phyloP scores from a whole-genome alignment of 2,888 invertebrate species.

The Eupithecia pulchellata region DNA sequence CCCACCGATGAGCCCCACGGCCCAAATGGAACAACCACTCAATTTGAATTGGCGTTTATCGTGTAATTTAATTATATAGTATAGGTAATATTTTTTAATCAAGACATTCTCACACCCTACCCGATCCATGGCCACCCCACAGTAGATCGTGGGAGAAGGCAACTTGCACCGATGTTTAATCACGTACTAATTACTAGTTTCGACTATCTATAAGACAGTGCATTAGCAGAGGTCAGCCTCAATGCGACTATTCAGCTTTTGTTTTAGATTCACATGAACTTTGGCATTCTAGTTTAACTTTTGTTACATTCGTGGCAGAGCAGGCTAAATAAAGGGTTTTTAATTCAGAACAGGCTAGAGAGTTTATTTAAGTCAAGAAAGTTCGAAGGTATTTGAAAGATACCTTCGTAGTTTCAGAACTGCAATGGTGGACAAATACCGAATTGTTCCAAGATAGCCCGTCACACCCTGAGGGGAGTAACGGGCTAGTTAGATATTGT shows the following conservation, averaged over 20 bases:
- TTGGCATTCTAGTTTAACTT: background rate
- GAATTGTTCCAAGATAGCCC: too few relatives aligned
- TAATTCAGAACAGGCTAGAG: background rate
- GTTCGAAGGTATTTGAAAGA: background rate
- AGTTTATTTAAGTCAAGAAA: background rate
- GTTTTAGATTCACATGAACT: conserved; percentile 16
- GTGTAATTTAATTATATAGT: too few relatives aligned
- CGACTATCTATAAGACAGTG: conserved; percentile 78
- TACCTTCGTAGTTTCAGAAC: background rate
- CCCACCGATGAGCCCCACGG: too few relatives aligned
- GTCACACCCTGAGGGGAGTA: too few relatives aligned
- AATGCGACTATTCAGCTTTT: conserved; percentile 3
- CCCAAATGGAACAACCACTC: too few relatives aligned
- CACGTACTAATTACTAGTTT: conserved; percentile 80
- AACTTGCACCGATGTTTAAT: conserved; percentile 70
- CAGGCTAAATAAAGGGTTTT: too few relatives aligned
- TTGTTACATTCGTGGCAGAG: background rate
- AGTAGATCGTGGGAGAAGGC: conserved; percentile 69
- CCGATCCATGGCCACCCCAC: conserved; percentile 44
- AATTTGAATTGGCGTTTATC: too few relatives aligned
- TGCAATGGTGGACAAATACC: too few relatives aligned
- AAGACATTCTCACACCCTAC: background rate
- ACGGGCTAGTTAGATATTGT: too few relatives aligned
- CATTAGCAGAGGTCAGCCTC: conserved; percentile 68
- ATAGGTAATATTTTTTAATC: background rate